Percentiles rank a stretch among this genome's conserved stretches.
phyloP scores from a whole-genome alignment of 2,797 vertebrate species.

The Buceros bicornis region DNA sequence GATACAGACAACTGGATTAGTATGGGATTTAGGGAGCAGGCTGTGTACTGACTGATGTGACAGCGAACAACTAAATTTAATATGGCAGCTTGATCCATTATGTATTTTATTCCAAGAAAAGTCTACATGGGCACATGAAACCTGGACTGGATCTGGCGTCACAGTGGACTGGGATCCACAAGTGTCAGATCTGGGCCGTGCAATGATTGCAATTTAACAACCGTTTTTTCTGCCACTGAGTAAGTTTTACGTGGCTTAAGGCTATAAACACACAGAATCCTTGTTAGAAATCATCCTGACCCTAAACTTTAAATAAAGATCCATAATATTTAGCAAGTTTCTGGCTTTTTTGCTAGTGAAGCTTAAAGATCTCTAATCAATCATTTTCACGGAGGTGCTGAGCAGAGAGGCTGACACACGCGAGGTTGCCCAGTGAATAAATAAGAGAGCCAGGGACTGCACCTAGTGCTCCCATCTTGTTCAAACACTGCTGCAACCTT shows the following conservation, averaged over 20 bases:
- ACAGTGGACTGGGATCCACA: neutral
- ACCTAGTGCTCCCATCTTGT: neutral
- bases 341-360: neutral
- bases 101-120: conserved; percentile 51
- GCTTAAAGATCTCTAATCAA: neutral
- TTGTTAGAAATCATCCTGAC: conserved; percentile 6
- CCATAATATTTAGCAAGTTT: neutral
- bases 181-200: neutral
- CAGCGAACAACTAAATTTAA: conserved; percentile 63
- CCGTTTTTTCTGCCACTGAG: neutral
- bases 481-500: neutral
- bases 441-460: neutral
- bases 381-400: neutral
- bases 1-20: conserved; percentile 54
- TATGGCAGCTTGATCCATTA: conserved; percentile 70
- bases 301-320: conserved; percentile 24
- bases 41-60: conserved; percentile 2
- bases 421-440: neutral
- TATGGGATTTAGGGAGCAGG: conserved; percentile 59
- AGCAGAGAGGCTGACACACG: neutral
- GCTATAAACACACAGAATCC: neutral
- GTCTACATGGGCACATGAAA: neutral
- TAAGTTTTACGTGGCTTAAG: neutral
- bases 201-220: neutral
- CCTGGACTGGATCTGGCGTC: conserved; percentile 11